Base-by-base conservation (phyloP, 2,888 invertebrate species). In the Acanthosoma haemorrhoidale region DNA sequence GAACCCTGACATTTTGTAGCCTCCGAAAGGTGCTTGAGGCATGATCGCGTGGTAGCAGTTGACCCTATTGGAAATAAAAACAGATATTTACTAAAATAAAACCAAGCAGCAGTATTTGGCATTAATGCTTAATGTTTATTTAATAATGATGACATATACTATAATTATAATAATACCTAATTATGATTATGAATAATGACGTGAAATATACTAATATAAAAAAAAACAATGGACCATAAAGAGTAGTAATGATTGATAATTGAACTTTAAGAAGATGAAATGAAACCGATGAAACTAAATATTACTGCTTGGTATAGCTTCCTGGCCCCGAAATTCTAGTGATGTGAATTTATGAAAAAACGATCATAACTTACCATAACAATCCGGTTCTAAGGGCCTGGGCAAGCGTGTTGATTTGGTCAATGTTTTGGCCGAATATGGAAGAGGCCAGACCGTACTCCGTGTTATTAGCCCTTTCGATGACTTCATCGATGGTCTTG, bases 1-100 rank as follows among this genome's bases (percentile, higher is more conserved):
- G 77, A 93, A 85, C 1, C 97, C 98, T 0, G 96, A 96, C 86
- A 92, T 90, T 82, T 97, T 97, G 84, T 86, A 98, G 0, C 98
- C 98, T 51, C 98, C 98, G 82, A 98, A 99, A 0, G 98, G 97
- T 21, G 89, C 85, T 78, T 93, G 92, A 29, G 89, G 84, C 13
- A 86, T 84, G 76, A 93, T 85, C 1, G 87, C 87, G 80, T 97
- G 94, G 83, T 95, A 97, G 76, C 94, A 92, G 80, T 99, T 99
- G 58, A 98, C 91, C 88, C 87, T 87, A 77, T 60, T 80, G 78
- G 72, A 74, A 43, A 16, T 43, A 11, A 11, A 43, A 43, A 43
- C 15, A 36, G 11, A 9, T 36, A 36, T 36, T 36, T 36, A 36
- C 8, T 9, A 36, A 36, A 11, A 9, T 36, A 36, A 9, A 36